Conservation (phyloP, 1,140 invertebrate species). For the Drosophila neocordata region DNA sequence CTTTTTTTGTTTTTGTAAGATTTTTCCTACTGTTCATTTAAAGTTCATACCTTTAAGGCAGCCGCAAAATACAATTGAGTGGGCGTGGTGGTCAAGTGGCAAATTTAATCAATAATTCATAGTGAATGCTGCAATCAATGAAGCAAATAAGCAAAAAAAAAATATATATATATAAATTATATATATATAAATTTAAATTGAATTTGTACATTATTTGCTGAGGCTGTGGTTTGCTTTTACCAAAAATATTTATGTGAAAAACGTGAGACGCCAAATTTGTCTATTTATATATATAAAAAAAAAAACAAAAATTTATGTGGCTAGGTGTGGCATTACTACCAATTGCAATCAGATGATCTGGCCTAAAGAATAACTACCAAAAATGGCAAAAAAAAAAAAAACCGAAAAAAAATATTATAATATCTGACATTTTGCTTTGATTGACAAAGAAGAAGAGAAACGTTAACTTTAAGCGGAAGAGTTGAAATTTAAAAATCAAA, state of each 20-base stretch:
- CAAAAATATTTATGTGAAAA: slow-evolving; percentile 68
- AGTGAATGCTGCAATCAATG: slow-evolving; percentile 19
- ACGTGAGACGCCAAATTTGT: slow-evolving; percentile 59
- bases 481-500: not conserved
- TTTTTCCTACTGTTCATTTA: slow-evolving; percentile 63
- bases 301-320: slow-evolving; percentile 65
- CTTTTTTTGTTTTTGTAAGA: slow-evolving; percentile 29
- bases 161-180: slow-evolving; percentile 44
- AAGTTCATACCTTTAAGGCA: slow-evolving; percentile 55
- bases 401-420: slow-evolving; percentile 18
- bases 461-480: not conserved
- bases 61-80: slow-evolving; percentile 30
- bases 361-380: not conserved
- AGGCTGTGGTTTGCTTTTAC: slow-evolving; percentile 2
- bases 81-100: slow-evolving; percentile 68
- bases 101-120: slow-evolving; percentile 71
- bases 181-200: slow-evolving; percentile 53
- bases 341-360: slow-evolving; percentile 64
- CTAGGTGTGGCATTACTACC: slow-evolving; percentile 55
- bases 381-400: not conserved
- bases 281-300: no score
- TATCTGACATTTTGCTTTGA: slow-evolving; percentile 23
- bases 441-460: not conserved
- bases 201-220: slow-evolving; percentile 23
- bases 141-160: slow-evolving; percentile 10